Evolutionary conservation across 2,113 vertebrate genomes (phyloP).

Genomic region (Henicopernis longicauda): DNA sequence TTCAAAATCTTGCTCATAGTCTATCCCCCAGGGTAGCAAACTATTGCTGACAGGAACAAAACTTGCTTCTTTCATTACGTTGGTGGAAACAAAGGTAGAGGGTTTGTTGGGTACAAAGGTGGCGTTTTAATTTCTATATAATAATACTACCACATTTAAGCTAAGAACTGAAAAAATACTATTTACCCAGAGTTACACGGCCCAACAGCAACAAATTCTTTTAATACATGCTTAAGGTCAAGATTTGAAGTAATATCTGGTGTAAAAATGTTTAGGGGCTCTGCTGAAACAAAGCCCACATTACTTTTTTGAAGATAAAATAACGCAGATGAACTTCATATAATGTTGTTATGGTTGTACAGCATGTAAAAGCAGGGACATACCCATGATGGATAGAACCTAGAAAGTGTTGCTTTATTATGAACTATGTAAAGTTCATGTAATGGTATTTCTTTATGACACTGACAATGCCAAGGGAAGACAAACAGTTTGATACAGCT

Average conservation of each 20-base stretch:
- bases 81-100: neutral
- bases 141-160: neutral
- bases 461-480: slow-evolving; percentile 77
- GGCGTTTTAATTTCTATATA: neutral
- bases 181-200: neutral
- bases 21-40: neutral
- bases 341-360: slow-evolving; percentile 1
- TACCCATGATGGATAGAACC: slow-evolving; percentile 41
- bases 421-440: slow-evolving; percentile 48
- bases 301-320: neutral
- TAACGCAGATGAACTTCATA: neutral
- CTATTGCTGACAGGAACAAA: neutral
- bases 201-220: neutral
- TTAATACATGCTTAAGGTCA: neutral
- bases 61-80: neutral
- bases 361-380: slow-evolving; percentile 55
- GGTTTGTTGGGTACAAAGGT: neutral
- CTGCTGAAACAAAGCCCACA: neutral
- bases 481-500: slow-evolving; percentile 80
- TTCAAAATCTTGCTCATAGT: neutral
- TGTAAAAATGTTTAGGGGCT: neutral
- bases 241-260: neutral
- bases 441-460: slow-evolving; percentile 59
- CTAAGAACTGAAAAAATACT: neutral
- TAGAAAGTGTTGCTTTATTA: neutral